Conservation (phyloP, 2,797 vertebrate genomes). For the Chelon auratus region DNA sequence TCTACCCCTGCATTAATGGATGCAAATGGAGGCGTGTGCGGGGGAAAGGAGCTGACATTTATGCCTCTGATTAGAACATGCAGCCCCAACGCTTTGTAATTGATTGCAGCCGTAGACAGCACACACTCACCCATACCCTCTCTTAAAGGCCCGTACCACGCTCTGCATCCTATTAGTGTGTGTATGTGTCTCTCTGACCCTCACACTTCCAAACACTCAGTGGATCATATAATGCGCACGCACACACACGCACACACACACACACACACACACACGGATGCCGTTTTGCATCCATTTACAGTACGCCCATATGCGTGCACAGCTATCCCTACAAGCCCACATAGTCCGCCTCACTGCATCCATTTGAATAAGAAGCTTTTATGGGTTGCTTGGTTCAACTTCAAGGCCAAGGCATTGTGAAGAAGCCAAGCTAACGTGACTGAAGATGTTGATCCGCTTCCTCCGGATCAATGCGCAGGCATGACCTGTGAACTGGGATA, state of each 20-base stretch:
- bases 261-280: conserved; percentile 10
- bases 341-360: conserved; percentile 45
- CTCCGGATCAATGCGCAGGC: conserved; percentile 36
- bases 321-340: conserved; percentile 14
- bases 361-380: conserved; percentile 73
- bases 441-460: conserved; percentile 48
- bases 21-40: conserved; percentile 79
- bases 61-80: conserved; percentile 84
- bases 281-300: conserved; percentile 6
- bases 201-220: conserved; percentile 41
- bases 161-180: conserved; percentile 64
- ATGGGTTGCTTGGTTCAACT: conserved; percentile 57
- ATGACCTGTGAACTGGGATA: conserved; percentile 43
- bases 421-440: conserved; percentile 28
- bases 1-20: conserved; percentile 77
- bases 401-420: conserved; percentile 51
- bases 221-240: conserved; percentile 26
- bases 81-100: conserved; percentile 79
- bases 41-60: conserved; percentile 83
- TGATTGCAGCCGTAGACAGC: conserved; percentile 77
- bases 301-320: neutral
- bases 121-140: conserved; percentile 69
- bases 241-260: conserved; percentile 15
- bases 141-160: conserved; percentile 53
- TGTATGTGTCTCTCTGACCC: neutral